Evolutionary conservation across 1,140 invertebrate genomes (phyloP).

Genomic region (Drosophila tsacasi): DNA sequence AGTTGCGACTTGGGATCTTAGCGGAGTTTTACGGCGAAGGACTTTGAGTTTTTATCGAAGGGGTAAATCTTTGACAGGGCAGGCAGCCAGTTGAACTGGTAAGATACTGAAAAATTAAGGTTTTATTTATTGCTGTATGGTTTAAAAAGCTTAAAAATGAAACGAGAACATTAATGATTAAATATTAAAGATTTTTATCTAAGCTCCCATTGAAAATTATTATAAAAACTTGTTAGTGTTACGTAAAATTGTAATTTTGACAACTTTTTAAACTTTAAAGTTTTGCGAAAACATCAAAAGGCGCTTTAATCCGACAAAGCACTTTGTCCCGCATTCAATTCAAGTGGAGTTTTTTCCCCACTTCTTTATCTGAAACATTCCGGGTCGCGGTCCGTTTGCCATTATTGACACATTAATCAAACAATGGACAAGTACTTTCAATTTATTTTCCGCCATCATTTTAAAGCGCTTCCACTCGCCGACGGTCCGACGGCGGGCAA

Average conservation of each 20-base stretch:
- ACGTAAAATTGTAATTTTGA: neutral
- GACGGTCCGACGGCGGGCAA: slow-evolving; percentile 25
- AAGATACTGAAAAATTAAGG: neutral
- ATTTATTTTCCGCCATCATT: slow-evolving; percentile 70
- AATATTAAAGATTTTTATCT: neutral
- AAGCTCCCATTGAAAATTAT: neutral
- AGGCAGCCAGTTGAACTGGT: too few relatives aligned
- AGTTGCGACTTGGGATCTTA: slow-evolving; percentile 22
- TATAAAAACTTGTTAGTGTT: neutral
- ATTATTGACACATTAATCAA: slow-evolving; percentile 83
- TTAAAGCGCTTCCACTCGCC: slow-evolving; percentile 57
- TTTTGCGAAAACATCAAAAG: neutral
- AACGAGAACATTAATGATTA: neutral
- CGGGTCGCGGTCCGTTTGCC: slow-evolving; percentile 44
- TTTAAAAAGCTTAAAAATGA: too few relatives aligned
- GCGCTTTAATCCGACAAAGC: slow-evolving; percentile 17
- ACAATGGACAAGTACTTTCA: slow-evolving; percentile 81
- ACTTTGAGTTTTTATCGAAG: slow-evolving; percentile 26
- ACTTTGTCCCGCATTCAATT: slow-evolving; percentile 36
- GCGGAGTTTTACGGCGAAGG: slow-evolving; percentile 19
- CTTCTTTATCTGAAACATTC: slow-evolving; percentile 34
- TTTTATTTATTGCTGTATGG: neutral
- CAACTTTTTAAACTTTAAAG: neutral
- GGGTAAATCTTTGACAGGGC: slow-evolving; percentile 20
- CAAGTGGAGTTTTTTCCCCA: slow-evolving; percentile 12